Evolutionary conservation across 2,113 vertebrate species (phyloP).

Genomic region (Eurystomus gularis): DNA sequence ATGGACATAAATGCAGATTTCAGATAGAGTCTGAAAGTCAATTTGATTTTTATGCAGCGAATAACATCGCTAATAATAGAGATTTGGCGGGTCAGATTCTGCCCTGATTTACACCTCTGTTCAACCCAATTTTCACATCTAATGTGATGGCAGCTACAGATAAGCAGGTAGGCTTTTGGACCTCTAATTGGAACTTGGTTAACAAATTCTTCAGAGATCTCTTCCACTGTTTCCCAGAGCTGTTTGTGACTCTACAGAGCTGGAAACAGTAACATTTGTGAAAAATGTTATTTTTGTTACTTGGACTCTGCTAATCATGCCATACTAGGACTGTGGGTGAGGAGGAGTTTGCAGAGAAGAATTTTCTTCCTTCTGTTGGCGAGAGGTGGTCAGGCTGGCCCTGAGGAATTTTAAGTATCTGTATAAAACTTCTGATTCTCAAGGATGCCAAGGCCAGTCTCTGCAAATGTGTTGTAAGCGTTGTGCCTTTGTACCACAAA

Average conservation of each 20-base stretch:
- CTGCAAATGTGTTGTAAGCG: background rate
- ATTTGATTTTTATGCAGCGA: background rate
- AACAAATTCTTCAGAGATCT: background rate
- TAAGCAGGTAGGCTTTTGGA: background rate
- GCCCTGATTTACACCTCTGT: background rate
- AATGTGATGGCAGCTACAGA: background rate
- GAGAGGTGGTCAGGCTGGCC: background rate
- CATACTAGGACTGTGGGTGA: background rate
- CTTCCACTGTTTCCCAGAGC: background rate
- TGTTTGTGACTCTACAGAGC: background rate
- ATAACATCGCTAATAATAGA: background rate
- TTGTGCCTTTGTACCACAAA: background rate
- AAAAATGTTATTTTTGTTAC: background rate
- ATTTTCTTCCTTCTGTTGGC: background rate
- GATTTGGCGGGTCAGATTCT: background rate
- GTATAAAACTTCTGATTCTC: background rate
- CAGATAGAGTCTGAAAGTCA: background rate
- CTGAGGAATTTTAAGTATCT: background rate
- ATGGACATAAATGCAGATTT: background rate
- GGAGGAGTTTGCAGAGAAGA: background rate
- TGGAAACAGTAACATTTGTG: background rate
- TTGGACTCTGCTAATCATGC: fast-evolving
- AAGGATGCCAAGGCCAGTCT: background rate
- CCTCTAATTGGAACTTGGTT: background rate
- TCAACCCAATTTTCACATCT: background rate